phyloP scores from a whole-genome alignment of 2,797 vertebrate genomes.

The Emydoidea blandingii region DNA sequence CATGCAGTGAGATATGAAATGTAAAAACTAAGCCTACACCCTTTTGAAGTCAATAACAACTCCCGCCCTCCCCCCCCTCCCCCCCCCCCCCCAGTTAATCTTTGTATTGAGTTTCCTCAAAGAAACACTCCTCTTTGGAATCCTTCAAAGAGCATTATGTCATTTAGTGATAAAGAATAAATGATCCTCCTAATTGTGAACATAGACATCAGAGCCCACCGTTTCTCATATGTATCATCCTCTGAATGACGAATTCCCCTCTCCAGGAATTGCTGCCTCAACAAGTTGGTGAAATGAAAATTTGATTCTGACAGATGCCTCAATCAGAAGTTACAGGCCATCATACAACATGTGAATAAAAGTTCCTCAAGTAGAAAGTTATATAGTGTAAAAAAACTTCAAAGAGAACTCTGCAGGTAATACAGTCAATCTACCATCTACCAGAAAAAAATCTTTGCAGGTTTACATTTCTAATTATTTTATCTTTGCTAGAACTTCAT shows the following conservation, averaged over 20 bases:
- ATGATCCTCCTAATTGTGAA: not conserved
- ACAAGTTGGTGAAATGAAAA: not conserved
- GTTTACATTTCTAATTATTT: not conserved
- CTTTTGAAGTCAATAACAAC: rapidly evolving
- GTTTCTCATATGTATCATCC: not conserved
- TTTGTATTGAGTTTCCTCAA: not conserved
- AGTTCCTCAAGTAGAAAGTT: not conserved
- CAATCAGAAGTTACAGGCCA: not conserved
- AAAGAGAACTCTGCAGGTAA: not conserved
- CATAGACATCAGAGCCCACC: not conserved
- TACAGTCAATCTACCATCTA: not conserved
- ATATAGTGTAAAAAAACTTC: not conserved
- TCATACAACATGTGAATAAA: not conserved
- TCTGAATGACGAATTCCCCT: not conserved
- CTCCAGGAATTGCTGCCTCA: not conserved
- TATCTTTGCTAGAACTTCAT: not conserved
- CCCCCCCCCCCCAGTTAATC: not conserved
- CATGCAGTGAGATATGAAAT: not conserved
- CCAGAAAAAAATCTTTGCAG: not conserved
- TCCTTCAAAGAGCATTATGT: not conserved
- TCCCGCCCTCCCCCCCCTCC: too few relatives aligned
- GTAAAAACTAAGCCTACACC: not conserved
- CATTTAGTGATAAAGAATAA: not conserved
- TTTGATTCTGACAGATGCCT: not conserved
- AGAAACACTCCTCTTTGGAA: not conserved